Evolutionary conservation across 2,888 invertebrate species (phyloP).

Genomic region (Sthenelais limicola): DNA sequence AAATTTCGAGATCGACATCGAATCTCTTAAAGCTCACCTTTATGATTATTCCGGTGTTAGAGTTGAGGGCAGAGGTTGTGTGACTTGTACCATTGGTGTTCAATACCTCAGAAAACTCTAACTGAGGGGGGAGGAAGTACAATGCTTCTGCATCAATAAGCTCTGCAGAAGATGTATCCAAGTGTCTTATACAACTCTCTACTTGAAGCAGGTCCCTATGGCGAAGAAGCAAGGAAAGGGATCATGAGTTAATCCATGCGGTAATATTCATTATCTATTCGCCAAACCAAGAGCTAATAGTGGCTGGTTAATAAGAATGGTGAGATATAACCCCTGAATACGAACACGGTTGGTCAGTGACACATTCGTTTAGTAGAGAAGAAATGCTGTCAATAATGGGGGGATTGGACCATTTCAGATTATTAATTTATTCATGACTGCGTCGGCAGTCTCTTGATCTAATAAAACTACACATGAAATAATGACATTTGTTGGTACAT

Average conservation of each 20-base stretch:
- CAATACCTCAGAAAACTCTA: constrained; percentile 33
- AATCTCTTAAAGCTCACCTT: constrained; percentile 8
- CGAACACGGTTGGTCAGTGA: no score
- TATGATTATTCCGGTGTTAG: constrained; percentile 17
- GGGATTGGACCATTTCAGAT: no score
- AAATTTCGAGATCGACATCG: background rate
- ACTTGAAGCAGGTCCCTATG: constrained; percentile 49
- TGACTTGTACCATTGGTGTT: constrained; percentile 18
- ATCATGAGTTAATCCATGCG: background rate
- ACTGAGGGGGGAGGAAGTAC: constrained; percentile 53
- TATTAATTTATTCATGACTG: no score
- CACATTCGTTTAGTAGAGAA: no score
- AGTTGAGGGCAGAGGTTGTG: background rate
- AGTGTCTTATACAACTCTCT: constrained; percentile 49
- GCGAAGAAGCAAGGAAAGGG: constrained; percentile 8
- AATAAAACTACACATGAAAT: background rate
- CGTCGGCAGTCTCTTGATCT: no score
- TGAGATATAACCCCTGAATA: background rate
- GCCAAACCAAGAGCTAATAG: no score
- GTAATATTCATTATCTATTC: no score
- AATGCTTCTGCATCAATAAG: constrained; percentile 48
- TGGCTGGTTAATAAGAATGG: background rate
- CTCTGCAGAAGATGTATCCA: constrained; percentile 53
- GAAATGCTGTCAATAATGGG: no score
- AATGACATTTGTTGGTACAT: no score